These are phyloP conservation scores for Oreocharis arfaki DNA, from an alignment of 2,113 vertebrate species.

Conservation along the genomic window DNA sequence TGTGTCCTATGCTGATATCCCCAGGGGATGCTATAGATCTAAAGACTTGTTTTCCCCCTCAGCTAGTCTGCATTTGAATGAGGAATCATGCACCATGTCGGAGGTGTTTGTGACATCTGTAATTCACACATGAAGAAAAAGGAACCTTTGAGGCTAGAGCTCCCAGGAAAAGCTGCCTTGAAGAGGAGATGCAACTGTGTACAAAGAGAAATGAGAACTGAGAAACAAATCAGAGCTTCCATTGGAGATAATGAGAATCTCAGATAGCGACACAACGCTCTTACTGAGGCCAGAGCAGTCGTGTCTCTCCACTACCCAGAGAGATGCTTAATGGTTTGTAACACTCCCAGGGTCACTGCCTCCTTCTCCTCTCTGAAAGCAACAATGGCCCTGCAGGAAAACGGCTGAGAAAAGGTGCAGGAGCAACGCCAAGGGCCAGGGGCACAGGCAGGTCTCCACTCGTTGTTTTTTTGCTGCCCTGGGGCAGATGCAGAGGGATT, in stretches of 20 bases:
- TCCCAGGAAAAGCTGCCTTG: slow-evolving; percentile 6
- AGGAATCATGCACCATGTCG: neutral
- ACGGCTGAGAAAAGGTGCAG: neutral
- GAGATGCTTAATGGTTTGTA: neutral
- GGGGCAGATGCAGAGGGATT: accelerated
- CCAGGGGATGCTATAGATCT: neutral
- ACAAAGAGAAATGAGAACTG: slow-evolving; percentile 32
- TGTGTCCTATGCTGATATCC: neutral
- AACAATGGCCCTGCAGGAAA: neutral
- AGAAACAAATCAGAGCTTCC: slow-evolving; percentile 45
- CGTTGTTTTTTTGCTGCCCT: neutral
- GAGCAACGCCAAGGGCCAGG: neutral
- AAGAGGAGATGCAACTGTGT: slow-evolving; percentile 10
- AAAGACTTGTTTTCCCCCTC: slow-evolving; percentile 5
- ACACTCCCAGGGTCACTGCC: neutral
- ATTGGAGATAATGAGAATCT: slow-evolving; percentile 31
- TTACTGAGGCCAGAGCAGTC: neutral
- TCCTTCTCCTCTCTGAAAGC: neutral
- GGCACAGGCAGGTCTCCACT: neutral
- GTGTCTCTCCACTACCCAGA: neutral
- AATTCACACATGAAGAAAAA: slow-evolving; percentile 39
- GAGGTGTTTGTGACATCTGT: slow-evolving; percentile 30
- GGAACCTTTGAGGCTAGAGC: slow-evolving; percentile 29
- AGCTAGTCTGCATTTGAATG: slow-evolving; percentile 46
- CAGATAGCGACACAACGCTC: neutral